Percentiles rank a stretch among this genome's conserved stretches.
Evolutionary conservation across 2,113 vertebrate species (phyloP).

Genomic region (Prunella fulvescens): DNA sequence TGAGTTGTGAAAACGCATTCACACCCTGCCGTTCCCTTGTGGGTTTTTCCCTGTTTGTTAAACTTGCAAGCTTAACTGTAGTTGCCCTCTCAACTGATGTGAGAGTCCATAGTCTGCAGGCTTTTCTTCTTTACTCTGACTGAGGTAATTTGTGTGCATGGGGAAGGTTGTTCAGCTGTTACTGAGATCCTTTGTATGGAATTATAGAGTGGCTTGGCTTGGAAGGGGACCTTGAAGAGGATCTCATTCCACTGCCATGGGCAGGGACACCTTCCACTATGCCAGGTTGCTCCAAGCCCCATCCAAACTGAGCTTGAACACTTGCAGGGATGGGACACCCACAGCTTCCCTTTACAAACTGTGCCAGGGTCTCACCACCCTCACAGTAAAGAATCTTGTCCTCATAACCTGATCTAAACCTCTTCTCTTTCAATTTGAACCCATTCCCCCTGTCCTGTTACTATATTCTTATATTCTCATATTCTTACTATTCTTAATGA

Average conservation of each 20-base stretch:
- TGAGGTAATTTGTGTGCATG: background rate
- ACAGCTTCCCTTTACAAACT: background rate
- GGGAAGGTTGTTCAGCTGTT: background rate
- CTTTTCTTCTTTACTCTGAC: background rate
- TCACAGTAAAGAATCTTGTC: background rate
- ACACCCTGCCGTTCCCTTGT: background rate
- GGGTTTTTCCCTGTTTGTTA: background rate
- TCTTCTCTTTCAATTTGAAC: background rate
- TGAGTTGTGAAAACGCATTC: background rate
- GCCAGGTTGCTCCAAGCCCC: background rate
- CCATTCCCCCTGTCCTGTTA: background rate
- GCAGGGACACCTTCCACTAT: background rate
- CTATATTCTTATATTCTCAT: background rate
- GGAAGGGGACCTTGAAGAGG: background rate
- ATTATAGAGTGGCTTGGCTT: background rate
- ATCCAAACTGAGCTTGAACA: background rate
- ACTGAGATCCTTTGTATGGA: background rate
- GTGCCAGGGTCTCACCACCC: background rate
- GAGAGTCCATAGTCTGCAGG: background rate
- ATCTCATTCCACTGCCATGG: background rate
- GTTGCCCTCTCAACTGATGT: background rate
- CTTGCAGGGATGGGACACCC: background rate
- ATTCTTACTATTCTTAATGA: background rate
- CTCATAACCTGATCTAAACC: background rate
- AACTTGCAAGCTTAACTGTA: background rate